These are phyloP conservation scores for Altica lythri DNA, from an alignment of 2,888 invertebrate species.

Conservation along the genomic window DNA sequence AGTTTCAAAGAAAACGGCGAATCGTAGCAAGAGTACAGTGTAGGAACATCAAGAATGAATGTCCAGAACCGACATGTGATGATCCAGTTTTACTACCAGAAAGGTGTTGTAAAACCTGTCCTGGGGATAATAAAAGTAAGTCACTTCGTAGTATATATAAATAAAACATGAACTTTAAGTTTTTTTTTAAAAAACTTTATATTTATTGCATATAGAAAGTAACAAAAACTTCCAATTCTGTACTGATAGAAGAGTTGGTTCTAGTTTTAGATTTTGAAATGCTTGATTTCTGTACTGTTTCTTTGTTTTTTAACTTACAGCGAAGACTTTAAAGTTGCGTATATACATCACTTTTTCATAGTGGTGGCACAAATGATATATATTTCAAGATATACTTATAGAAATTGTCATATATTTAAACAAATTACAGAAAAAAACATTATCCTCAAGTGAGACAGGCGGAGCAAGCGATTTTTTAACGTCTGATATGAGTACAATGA, in stretches of 20 bases:
- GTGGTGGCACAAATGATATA: too few species aligned
- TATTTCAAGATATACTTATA: too few species aligned
- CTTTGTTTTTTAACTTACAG: too few species aligned
- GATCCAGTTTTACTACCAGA: constrained; percentile 84
- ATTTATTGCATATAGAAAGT: too few species aligned
- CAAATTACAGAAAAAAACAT: too few species aligned
- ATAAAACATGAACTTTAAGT: neutral
- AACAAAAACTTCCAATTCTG: too few species aligned
- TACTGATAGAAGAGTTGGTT: too few species aligned
- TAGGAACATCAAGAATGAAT: constrained; percentile 89
- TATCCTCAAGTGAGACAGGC: constrained; percentile 11
- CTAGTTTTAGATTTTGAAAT: too few species aligned
- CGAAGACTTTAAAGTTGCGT: too few species aligned
- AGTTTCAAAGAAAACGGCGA: constrained; percentile 87
- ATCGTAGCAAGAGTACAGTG: constrained; percentile 90
- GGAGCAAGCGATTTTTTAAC: constrained; percentile 33
- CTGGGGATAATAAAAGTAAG: constrained; percentile 66
- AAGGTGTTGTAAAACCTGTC: constrained; percentile 91
- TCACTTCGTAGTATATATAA: neutral
- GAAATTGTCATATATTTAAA: too few species aligned
- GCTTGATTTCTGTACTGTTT: too few species aligned
- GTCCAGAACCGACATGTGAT: constrained; percentile 84
- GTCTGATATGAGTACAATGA: constrained; percentile 29
- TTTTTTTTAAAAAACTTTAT: neutral
- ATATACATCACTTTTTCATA: too few species aligned